phyloP scores from a whole-genome alignment of 2,888 invertebrate species.

The Stegana nigrithorax region DNA sequence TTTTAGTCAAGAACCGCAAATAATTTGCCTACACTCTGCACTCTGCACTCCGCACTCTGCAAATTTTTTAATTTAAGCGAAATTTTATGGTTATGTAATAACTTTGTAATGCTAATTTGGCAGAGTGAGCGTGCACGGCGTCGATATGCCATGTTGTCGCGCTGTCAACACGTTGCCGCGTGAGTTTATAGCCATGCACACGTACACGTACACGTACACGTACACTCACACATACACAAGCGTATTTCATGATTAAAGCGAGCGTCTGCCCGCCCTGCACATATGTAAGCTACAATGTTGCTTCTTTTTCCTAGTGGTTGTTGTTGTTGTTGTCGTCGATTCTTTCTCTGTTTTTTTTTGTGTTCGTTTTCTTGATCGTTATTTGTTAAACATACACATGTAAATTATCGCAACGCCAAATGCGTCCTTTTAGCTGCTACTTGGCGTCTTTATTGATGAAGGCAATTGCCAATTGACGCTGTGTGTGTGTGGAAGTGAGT shows the following conservation, averaged over 20 bases:
- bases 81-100: too few species aligned
- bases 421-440: conserved; percentile 47
- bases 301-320: too few species aligned
- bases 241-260: conserved; percentile 49
- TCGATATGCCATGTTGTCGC: too few species aligned
- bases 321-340: too few species aligned
- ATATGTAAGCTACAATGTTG: too few species aligned
- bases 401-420: conserved; percentile 56
- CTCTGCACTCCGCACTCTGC: too few species aligned
- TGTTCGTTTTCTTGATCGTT: conserved; percentile 41
- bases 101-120: too few species aligned
- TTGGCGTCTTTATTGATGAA: too few species aligned
- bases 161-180: too few species aligned
- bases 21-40: background rate
- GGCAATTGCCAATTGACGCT: too few species aligned
- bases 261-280: conserved; percentile 27
- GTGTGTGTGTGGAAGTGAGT: background rate
- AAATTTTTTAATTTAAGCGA: conserved; percentile 11
- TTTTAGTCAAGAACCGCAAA: background rate
- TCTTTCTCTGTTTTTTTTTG: conserved; percentile 16
- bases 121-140: too few species aligned
- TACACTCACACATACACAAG: conserved; percentile 14
- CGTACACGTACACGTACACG: conserved; percentile 18
- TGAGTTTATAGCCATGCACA: conserved; percentile 1
- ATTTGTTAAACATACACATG: conserved; percentile 45